Evolutionary conservation across 2,113 vertebrate genomes (phyloP).

Genomic region (Sylvilagus bachmani): DNA sequence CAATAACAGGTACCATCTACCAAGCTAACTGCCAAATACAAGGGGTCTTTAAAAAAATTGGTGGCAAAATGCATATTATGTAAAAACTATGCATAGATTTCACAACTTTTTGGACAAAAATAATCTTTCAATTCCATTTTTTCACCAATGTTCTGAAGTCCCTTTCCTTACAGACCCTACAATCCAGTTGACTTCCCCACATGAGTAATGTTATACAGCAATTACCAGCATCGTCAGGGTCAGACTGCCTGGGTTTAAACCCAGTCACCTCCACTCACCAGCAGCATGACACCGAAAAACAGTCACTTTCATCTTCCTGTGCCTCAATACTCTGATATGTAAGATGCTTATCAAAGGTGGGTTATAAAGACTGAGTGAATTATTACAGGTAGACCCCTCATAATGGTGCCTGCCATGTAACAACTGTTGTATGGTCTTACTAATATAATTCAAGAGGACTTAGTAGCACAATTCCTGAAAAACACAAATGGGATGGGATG

Average conservation of each 20-base stretch:
- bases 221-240: neutral
- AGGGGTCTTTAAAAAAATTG: too few relatives aligned
- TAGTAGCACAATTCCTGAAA: neutral
- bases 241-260: neutral
- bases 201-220: neutral
- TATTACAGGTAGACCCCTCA: neutral
- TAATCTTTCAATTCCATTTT: too few relatives aligned
- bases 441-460: neutral
- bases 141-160: too few relatives aligned
- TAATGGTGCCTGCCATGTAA: neutral
- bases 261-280: neutral
- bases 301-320: neutral
- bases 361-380: neutral
- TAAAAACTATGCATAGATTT: too few relatives aligned
- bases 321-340: neutral
- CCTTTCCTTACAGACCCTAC: neutral
- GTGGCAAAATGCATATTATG: too few relatives aligned
- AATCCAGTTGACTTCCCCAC: neutral
- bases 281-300: neutral
- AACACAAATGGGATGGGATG: neutral
- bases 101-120: too few relatives aligned
- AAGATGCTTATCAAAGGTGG: neutral
- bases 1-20: neutral
- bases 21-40: neutral
- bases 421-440: neutral